A percentile compares a stretch with the other conserved stretches of the same genome.
phyloP scores from a whole-genome alignment of 2,113 vertebrate species.

The Camelus dromedarius region DNA sequence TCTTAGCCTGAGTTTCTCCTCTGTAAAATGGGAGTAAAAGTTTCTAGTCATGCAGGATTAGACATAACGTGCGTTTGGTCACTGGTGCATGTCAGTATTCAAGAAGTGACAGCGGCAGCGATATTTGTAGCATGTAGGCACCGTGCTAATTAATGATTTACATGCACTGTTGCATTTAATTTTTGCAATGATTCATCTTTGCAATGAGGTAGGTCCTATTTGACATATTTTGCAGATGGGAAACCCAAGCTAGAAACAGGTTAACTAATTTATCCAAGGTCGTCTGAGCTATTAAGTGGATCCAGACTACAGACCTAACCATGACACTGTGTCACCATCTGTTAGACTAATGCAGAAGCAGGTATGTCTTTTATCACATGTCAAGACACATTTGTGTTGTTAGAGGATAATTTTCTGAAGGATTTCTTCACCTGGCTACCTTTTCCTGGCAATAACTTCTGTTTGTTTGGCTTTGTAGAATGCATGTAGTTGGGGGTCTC shows the following conservation, averaged over 20 bases:
- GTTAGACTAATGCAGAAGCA: background rate
- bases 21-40: background rate
- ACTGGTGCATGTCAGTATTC: background rate
- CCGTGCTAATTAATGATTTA: background rate
- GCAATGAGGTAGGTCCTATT: background rate
- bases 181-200: slow-evolving; percentile 25
- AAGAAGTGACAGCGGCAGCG: background rate
- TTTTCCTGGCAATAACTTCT: background rate
- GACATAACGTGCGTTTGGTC: background rate
- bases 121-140: background rate
- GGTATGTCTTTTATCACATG: background rate
- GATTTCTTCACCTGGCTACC: background rate
- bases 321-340: background rate
- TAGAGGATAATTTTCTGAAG: background rate
- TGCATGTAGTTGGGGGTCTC: background rate
- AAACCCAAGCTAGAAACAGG: background rate
- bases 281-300: background rate
- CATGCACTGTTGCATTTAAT: background rate
- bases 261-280: background rate
- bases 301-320: background rate
- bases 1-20: background rate
- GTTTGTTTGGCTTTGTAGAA: background rate
- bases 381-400: background rate
- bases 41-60: background rate
- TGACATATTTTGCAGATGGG: background rate